A percentile compares a stretch with the other conserved stretches of the same genome.
Evolutionary conservation across 2,888 invertebrate species (phyloP).

Genomic region (Clepsis dumicolana): DNA sequence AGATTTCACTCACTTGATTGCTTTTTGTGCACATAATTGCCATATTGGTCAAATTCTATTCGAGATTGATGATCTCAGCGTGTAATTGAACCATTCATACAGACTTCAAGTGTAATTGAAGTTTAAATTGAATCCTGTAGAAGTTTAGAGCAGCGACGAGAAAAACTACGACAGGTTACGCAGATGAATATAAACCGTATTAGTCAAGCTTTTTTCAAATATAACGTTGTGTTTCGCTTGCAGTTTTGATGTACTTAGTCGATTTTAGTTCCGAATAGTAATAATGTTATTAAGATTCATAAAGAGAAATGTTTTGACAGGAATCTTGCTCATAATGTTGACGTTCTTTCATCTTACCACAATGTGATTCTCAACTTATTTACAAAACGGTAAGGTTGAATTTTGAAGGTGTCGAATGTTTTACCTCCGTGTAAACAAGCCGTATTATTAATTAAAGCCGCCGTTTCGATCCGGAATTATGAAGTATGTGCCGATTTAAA

Average conservation of each 20-base stretch:
- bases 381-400: background rate
- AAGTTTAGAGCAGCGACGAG: background rate
- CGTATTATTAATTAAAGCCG: background rate
- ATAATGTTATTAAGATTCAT: background rate
- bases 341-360: conserved; percentile 13
- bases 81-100: background rate
- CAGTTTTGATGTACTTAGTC: background rate
- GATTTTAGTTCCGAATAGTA: background rate
- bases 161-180: background rate
- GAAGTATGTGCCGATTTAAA: conserved; percentile 5
- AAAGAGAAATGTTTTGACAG: conserved; percentile 31
- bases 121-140: background rate
- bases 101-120: background rate
- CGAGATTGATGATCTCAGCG: background rate
- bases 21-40: no score
- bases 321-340: conserved; percentile 1
- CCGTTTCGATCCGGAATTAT: conserved; percentile 3
- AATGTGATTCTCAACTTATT: background rate
- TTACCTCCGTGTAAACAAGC: conserved; percentile 6
- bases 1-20: no score
- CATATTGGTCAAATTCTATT: no score
- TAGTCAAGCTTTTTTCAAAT: background rate
- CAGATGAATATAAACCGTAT: background rate
- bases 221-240: background rate
- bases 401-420: background rate